Percentiles rank a stretch among this genome's conserved stretches.
These are phyloP conservation scores for Herminia tarsipennalis DNA, from an alignment of 2,888 invertebrate species.

Conservation along the genomic window DNA sequence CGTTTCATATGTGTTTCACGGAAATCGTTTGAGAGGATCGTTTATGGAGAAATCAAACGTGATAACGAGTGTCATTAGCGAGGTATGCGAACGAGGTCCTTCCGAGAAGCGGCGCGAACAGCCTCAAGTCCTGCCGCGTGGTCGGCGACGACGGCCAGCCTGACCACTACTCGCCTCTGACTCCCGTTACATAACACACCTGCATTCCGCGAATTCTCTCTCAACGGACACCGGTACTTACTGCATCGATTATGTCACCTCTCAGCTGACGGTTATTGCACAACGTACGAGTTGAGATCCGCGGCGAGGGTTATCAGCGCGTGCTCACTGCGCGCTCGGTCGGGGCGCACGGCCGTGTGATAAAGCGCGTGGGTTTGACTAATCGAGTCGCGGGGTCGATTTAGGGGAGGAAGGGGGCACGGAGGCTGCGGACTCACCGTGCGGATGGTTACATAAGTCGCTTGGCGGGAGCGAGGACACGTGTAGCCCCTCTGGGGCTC, in stretches of 20 bases:
- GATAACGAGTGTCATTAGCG: conserved; percentile 45
- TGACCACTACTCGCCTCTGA: conserved; percentile 11
- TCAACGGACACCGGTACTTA: conserved; percentile 76
- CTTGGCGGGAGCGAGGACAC: conserved; percentile 73
- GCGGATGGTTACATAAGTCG: conserved; percentile 84
- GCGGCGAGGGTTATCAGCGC: conserved; percentile 55
- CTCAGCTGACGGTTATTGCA: conserved; percentile 75
- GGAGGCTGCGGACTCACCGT: conserved; percentile 82
- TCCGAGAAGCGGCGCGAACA: conserved; percentile 36
- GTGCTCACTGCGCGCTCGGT: conserved; percentile 41
- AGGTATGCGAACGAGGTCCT: conserved; percentile 41
- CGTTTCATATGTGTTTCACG: conserved; percentile 22
- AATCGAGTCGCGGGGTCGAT: conserved; percentile 55
- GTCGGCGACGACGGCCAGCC: conserved; percentile 1
- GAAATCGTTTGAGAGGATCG: conserved; percentile 22
- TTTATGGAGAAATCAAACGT: conserved; percentile 25
- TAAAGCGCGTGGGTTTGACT: conserved; percentile 41
- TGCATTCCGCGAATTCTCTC: conserved; percentile 67
- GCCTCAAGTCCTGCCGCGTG: conserved; percentile 3
- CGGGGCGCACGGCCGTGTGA: conserved; percentile 49
- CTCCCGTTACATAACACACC: conserved; percentile 79
- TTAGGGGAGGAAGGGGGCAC: conserved; percentile 67
- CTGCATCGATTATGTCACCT: conserved; percentile 83
- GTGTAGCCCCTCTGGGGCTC: conserved; percentile 79
- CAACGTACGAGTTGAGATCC: conserved; percentile 52